Conservation (phyloP, 2,797 vertebrate species). For the Okamejei kenojei region DNA sequence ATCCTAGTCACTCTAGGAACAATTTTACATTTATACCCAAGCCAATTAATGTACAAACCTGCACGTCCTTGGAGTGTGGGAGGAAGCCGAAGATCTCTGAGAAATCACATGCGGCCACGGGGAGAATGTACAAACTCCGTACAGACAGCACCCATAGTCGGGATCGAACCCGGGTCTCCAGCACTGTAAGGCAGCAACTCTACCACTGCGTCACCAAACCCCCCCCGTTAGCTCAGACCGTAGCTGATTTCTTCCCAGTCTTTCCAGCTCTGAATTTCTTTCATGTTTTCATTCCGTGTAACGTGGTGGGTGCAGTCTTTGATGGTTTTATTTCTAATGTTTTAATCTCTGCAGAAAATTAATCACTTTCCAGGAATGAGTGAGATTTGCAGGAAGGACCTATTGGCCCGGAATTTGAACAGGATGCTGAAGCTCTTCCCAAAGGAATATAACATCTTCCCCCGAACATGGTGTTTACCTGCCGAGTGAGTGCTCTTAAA, state of each 20-base stretch:
- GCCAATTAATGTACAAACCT: too few species aligned
- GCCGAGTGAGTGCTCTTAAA: constrained; percentile 55
- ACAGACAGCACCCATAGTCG: too few species aligned
- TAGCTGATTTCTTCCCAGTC: neutral
- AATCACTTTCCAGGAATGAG: constrained; percentile 71
- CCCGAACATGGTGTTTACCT: constrained; percentile 65
- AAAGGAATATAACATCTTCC: constrained; percentile 60
- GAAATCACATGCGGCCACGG: too few species aligned
- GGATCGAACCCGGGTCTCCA: too few species aligned
- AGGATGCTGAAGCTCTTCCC: constrained; percentile 63
- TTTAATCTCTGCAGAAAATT: constrained; percentile 58
- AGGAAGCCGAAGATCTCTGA: too few species aligned
- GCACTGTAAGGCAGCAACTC: too few species aligned
- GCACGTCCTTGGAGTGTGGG: too few species aligned
- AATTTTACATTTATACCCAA: too few species aligned
- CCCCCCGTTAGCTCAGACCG: too few species aligned
- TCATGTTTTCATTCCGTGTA: constrained; percentile 5
- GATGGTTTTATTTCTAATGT: constrained; percentile 22
- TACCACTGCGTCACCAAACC: too few species aligned
- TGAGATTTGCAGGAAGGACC: constrained; percentile 65
- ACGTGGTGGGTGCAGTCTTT: neutral
- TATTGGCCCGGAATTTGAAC: constrained; percentile 65
- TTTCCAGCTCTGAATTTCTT: neutral
- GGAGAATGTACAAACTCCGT: too few species aligned
- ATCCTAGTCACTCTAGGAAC: too few species aligned